A percentile compares a stretch with the other conserved stretches of the same genome.
phyloP scores from a whole-genome alignment of 2,888 invertebrate genomes.

The Choristoneura rosaceana region DNA sequence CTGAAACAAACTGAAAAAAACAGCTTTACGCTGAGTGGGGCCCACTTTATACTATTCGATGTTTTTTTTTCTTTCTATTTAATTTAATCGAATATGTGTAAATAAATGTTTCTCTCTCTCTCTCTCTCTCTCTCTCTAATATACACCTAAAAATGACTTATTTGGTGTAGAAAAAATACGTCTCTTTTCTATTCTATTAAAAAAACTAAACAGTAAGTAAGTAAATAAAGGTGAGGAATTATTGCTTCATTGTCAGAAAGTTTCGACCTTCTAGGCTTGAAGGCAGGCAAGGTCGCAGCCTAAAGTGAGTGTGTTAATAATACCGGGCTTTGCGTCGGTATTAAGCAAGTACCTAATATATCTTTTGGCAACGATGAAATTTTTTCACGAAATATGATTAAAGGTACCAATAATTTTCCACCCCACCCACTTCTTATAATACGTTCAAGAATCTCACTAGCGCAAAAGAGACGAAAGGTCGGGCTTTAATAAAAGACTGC shows the following conservation, averaged over 20 bases:
- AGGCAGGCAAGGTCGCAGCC: neutral
- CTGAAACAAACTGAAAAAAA: no score
- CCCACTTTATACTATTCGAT: no score
- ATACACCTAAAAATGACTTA: no score
- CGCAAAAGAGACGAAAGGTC: constrained; percentile 46
- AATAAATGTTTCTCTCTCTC: no score
- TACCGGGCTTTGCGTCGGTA: neutral
- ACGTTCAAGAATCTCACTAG: constrained; percentile 24
- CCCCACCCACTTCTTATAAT: constrained; percentile 37
- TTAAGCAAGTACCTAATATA: neutral
- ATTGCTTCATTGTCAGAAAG: neutral
- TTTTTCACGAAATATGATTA: constrained; percentile 29
- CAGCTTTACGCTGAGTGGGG: no score
- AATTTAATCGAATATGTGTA: no score
- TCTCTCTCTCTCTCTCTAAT: no score
- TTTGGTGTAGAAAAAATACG: no score
- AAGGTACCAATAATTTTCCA: constrained; percentile 38
- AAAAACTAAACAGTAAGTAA: no score
- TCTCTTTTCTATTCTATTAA: no score
- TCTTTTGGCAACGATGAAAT: constrained; percentile 34
- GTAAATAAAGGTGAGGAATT: neutral
- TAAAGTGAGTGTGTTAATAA: constrained; percentile 15
- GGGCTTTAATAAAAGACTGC: constrained; percentile 61
- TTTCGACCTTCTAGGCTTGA: neutral
- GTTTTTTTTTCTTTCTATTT: no score